These are phyloP conservation scores for Caenorhabditis doughertyi DNA, from an alignment of 2,888 invertebrate genomes.

Conservation along the genomic window DNA sequence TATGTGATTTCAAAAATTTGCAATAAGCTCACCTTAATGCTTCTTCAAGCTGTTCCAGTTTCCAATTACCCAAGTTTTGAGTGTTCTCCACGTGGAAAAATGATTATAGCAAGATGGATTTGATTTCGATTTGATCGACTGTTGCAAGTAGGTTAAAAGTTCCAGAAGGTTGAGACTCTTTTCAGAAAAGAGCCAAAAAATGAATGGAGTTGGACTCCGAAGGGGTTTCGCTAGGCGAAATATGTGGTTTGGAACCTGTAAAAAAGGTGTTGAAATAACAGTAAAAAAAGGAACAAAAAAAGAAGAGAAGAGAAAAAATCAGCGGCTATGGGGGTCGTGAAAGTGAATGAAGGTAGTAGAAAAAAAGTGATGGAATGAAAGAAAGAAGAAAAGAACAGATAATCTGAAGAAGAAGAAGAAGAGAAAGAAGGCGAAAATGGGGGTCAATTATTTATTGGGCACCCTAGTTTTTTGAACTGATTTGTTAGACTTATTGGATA, in stretches of 20 bases:
- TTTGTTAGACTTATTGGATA: conserved; percentile 2
- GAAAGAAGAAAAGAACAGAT: conserved; percentile 31
- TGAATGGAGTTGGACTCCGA: conserved; percentile 49
- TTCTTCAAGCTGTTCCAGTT: conserved; percentile 16
- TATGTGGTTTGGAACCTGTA: conserved; percentile 55
- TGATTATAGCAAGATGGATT: background rate
- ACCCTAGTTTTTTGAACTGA: conserved; percentile 34
- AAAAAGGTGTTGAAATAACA: background rate
- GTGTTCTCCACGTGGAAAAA: background rate
- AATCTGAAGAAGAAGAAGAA: conserved; percentile 32
- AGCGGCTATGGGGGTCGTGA: conserved; percentile 1
- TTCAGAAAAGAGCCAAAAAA: conserved; percentile 39
- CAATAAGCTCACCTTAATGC: background rate
- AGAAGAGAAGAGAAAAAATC: conserved; percentile 10
- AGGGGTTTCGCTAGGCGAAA: conserved; percentile 50
- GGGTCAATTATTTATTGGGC: conserved; percentile 49
- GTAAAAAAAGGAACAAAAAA: background rate
- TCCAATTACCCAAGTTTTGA: conserved; percentile 48
- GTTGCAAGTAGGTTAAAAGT: conserved; percentile 24
- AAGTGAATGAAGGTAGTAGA: conserved; percentile 1
- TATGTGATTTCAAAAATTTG: background rate
- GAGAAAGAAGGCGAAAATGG: conserved; percentile 38
- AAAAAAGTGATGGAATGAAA: background rate
- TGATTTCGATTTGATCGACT: conserved; percentile 32
- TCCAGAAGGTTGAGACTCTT: conserved; percentile 28